phyloP scores from a whole-genome alignment of 1,140 invertebrate species.

The Caenorhabditis remanei region DNA sequence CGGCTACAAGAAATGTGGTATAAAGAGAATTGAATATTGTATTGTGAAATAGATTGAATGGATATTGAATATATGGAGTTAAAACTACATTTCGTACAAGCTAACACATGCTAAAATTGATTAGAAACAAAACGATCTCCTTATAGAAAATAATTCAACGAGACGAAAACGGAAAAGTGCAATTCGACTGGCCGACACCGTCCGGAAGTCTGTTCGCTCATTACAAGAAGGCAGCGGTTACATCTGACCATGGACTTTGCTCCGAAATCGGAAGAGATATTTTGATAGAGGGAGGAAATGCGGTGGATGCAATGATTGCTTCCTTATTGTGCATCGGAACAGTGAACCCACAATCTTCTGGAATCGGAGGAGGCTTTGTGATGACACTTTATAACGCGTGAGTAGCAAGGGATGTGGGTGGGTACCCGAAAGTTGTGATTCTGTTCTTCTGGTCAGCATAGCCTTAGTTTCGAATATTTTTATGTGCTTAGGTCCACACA shows the following conservation, averaged over 20 bases:
- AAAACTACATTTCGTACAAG: not conserved
- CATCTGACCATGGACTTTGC: conserved; percentile 76
- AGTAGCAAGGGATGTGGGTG: too few species aligned
- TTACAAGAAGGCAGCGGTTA: conserved; percentile 74
- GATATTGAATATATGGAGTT: not conserved
- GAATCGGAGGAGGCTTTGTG: conserved; percentile 88
- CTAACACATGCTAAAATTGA: too few species aligned
- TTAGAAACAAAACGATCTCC: not conserved
- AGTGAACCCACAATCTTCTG: conserved; percentile 88
- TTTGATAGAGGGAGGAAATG: conserved; percentile 85
- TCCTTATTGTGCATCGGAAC: conserved; percentile 89
- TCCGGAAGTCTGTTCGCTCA: conserved; percentile 71
- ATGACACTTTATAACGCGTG: conserved; percentile 85
- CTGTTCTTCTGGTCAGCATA: too few species aligned
- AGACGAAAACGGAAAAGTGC: conserved; percentile 62
- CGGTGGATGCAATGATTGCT: conserved; percentile 89
- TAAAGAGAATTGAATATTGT: too few species aligned
- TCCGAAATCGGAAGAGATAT: conserved; percentile 82
- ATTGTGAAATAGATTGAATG: not conserved
- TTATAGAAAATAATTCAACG: conserved; percentile 48
- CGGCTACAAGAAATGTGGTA: not conserved
- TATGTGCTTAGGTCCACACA: too few species aligned
- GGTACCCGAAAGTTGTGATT: too few species aligned
- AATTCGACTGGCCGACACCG: conserved; percentile 68
- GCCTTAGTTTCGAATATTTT: too few species aligned